Evolutionary conservation across 2,113 vertebrate genomes (phyloP), one percentile per base, ranked within the genome.

Genomic region (Sardina pilchardus): DNA sequence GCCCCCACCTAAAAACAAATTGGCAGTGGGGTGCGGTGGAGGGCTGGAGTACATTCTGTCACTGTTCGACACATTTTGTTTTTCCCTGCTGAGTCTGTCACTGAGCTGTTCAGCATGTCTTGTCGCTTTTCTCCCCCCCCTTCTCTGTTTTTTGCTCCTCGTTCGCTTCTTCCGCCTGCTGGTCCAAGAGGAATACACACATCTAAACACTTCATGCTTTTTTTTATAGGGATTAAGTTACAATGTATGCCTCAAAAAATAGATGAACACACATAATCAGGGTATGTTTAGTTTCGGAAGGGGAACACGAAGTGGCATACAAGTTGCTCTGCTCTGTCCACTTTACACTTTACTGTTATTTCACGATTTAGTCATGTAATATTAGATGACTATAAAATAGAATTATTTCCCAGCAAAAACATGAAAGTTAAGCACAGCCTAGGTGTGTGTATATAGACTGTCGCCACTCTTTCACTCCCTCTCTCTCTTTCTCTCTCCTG

Each of bases 1-100:
- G 39, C 50, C 39, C 53, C 82, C 82, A 56, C 53, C 82, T 59
- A 83, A 83, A 83, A 83, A 43, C 48, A 56, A 42, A 83, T 83
- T 83, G 24, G 53, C 50, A 63, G 6, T 59, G 21, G 24, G 48
- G 82, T 21, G 53, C 59, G 36, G 82, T 39, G 34, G 34, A 56
- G 48, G 30, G 21, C 82, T 67, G 34, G 24, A 83, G 82, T 53
- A 78, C 71, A 78, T 36, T 34, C 34, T 78, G 71, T 78, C 82
- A 83, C 19, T 83, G 50, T 34, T 36, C 16, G 36, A 24, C 36
- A 83, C 30, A 53, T 12, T 36, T 36, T 67, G 53, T 59, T 26
- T 16, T 83, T 67, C 82, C 48, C 82, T 63, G 53, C 39, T 63
- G 82, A 43, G 48, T 83, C 39, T 42, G 36, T 39, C 50, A 43